Percentiles rank a stretch among this genome's conserved stretches.
phyloP scores from a whole-genome alignment of 2,888 invertebrate species.

The Myopa tessellatipennis region DNA sequence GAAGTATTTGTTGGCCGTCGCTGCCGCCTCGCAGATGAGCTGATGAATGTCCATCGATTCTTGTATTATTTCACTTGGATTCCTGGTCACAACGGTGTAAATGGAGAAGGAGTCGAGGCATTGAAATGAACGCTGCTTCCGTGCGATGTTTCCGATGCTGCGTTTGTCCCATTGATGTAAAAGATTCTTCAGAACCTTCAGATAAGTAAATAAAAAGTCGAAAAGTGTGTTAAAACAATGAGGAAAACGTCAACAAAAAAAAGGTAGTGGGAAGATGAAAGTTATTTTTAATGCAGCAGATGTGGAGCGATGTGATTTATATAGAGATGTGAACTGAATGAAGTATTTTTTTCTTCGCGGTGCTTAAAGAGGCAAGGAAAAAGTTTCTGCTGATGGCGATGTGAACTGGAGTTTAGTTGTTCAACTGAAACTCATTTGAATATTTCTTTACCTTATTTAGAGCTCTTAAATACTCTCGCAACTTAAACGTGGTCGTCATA shows the following conservation, averaged over 20 bases:
- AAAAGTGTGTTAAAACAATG: not conserved
- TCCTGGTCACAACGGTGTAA: constrained; percentile 65
- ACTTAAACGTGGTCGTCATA: constrained; percentile 51
- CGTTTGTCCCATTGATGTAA: constrained; percentile 62
- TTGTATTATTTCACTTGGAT: constrained; percentile 64
- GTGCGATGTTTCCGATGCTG: constrained; percentile 47
- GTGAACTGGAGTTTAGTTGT: not conserved
- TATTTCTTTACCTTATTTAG: constrained; percentile 59
- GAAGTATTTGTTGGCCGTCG: constrained; percentile 67
- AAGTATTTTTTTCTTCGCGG: too few relatives aligned
- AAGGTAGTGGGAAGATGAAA: too few relatives aligned
- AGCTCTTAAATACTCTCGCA: constrained; percentile 54
- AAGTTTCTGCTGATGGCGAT: not conserved
- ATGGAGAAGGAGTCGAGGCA: constrained; percentile 65
- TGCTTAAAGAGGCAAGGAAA: too few relatives aligned
- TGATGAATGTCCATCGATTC: constrained; percentile 67
- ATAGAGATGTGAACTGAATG: too few relatives aligned
- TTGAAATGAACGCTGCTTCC: constrained; percentile 61
- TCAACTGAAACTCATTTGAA: too few relatives aligned
- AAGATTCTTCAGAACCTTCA: constrained; percentile 63
- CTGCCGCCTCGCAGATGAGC: constrained; percentile 66
- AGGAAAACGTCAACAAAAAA: too few relatives aligned
- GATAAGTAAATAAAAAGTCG: constrained; percentile 17
- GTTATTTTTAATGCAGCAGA: too few relatives aligned
- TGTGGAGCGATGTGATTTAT: too few relatives aligned